phyloP scores from a whole-genome alignment of 2,113 vertebrate species.

The Protobothrops flavoviridis region DNA sequence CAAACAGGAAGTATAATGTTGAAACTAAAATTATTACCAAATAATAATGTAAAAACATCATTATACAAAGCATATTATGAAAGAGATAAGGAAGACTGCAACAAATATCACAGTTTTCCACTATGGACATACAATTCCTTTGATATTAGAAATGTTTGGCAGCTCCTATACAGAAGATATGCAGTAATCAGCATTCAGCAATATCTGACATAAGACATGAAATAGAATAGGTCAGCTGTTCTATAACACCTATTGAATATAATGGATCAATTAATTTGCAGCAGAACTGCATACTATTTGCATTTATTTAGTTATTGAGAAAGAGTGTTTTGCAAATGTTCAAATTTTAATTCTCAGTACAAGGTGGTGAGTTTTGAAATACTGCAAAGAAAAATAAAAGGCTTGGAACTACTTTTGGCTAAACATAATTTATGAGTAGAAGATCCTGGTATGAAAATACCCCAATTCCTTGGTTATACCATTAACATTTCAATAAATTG shows the following conservation, averaged over 20 bases:
- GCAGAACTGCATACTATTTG: neutral
- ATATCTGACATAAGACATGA: neutral
- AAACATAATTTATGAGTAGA: neutral
- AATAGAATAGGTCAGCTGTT: neutral
- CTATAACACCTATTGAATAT: neutral
- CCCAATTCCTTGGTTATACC: neutral
- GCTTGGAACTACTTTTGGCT: neutral
- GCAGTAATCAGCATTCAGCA: neutral
- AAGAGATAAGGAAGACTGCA: neutral
- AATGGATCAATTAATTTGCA: neutral
- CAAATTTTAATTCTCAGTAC: neutral
- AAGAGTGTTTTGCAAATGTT: neutral
- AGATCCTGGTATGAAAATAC: neutral
- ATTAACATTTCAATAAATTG: neutral
- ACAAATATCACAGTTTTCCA: neutral
- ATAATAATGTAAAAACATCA: neutral
- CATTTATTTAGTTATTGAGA: neutral
- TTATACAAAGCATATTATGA: neutral
- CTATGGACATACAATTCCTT: neutral
- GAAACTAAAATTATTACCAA: neutral
- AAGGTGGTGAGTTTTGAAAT: neutral
- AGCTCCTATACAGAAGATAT: neutral
- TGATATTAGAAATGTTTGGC: neutral
- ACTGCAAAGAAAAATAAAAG: neutral
- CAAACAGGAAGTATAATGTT: neutral